These are phyloP conservation scores for Manis pentadactyla DNA, from an alignment of 2,797 vertebrate genomes.

Conservation along the genomic window DNA sequence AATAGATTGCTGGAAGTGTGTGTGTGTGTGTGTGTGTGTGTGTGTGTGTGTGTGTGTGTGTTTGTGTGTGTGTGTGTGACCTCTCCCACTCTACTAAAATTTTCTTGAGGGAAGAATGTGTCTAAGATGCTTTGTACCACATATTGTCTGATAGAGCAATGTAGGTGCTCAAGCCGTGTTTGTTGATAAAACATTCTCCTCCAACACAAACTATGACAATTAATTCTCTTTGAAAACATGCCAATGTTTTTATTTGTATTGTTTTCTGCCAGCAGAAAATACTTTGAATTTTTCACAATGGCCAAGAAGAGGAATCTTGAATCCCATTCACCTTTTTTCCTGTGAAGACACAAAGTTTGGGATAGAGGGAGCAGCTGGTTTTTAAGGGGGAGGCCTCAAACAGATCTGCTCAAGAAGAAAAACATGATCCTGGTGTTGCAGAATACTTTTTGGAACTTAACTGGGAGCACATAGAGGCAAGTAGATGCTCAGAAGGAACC, in stretches of 20 bases:
- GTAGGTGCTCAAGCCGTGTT: neutral
- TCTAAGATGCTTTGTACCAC: neutral
- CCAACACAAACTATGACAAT: neutral
- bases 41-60: neutral
- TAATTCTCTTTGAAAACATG: neutral
- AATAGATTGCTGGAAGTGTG: neutral
- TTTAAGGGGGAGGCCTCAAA: neutral
- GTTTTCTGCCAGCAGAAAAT: constrained; percentile 65
- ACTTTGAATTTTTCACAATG: neutral
- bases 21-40: neutral
- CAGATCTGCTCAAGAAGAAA: neutral
- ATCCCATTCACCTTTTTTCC: neutral
- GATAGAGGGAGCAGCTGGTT: neutral
- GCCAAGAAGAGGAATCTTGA: neutral
- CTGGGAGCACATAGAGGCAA: neutral
- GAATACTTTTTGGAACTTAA: neutral
- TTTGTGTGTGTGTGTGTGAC: neutral
- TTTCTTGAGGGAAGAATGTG: neutral
- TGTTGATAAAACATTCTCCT: neutral
- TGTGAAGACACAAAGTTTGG: neutral
- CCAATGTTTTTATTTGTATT: constrained; percentile 52
- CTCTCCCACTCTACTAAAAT: neutral
- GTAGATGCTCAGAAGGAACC: neutral
- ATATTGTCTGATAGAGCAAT: neutral
- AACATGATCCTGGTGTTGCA: neutral